Conservation (phyloP, 2,797 vertebrate genomes). For the Clamator glandarius region DNA sequence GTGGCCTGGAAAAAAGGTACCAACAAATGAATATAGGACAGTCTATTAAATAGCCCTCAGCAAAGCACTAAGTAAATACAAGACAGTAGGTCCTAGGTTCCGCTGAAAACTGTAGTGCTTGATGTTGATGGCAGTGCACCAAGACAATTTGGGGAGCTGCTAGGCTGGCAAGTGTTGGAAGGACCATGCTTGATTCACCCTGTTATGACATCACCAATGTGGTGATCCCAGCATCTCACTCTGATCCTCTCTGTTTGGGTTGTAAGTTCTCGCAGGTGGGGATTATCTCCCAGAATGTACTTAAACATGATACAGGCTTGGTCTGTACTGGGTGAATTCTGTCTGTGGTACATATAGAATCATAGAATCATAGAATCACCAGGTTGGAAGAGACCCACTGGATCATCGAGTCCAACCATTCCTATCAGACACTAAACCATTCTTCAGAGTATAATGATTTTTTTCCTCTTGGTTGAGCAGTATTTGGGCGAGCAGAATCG, state of each 20-base stretch:
- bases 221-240: not conserved
- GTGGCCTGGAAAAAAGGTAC: not conserved
- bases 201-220: rapidly evolving
- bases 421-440: too few relatives aligned
- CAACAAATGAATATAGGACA: not conserved
- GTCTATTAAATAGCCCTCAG: not conserved
- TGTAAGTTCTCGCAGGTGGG: not conserved
- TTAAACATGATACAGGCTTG: not conserved
- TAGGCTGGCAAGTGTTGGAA: not conserved
- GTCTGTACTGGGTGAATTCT: not conserved
- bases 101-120: not conserved
- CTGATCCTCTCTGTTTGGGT: not conserved
- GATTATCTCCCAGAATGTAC: not conserved
- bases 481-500: not conserved
- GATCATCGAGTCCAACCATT: too few relatives aligned
- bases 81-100: not conserved
- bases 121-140: not conserved
- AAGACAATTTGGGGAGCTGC: not conserved
- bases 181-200: not conserved
- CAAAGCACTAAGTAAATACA: not conserved
- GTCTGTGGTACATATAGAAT: not conserved
- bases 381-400: too few relatives aligned
- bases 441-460: not conserved
- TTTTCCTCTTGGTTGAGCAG: not conserved
- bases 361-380: too few relatives aligned